Evolutionary conservation across 2,797 vertebrate genomes (phyloP).

Genomic region (Sitta carolinensis): DNA sequence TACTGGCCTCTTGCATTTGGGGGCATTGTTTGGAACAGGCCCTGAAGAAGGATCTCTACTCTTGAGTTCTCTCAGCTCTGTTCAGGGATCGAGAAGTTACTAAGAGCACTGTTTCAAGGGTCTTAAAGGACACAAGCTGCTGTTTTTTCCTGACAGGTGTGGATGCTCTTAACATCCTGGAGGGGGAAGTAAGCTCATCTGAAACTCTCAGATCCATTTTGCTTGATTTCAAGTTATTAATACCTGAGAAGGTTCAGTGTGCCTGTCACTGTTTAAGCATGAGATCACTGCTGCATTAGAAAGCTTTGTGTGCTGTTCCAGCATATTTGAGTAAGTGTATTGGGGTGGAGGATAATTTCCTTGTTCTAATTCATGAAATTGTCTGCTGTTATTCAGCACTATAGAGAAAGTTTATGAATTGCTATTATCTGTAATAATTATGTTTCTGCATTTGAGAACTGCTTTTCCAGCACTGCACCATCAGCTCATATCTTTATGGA

Average conservation of each 20-base stretch:
- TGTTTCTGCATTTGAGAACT: background rate
- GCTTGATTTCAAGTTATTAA: background rate
- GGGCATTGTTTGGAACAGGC: fast-evolving
- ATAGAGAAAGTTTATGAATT: background rate
- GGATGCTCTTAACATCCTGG: background rate
- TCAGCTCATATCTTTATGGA: background rate
- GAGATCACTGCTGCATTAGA: background rate
- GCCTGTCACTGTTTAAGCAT: background rate
- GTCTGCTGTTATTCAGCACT: background rate
- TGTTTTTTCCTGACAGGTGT: background rate
- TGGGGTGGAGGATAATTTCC: background rate
- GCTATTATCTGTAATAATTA: background rate
- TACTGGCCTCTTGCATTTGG: background rate
- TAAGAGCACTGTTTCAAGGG: background rate
- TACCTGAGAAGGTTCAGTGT: background rate
- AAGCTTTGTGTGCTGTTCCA: background rate
- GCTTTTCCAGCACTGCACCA: background rate
- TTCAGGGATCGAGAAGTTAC: background rate
- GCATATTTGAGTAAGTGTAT: background rate
- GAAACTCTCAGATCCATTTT: background rate
- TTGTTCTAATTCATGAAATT: background rate
- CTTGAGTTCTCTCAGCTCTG: background rate
- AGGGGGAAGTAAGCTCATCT: background rate
- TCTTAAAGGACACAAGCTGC: background rate
- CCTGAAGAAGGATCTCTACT: background rate